These are phyloP conservation scores for Athrips mouffetella DNA, from an alignment of 2,888 invertebrate genomes.

Conservation along the genomic window DNA sequence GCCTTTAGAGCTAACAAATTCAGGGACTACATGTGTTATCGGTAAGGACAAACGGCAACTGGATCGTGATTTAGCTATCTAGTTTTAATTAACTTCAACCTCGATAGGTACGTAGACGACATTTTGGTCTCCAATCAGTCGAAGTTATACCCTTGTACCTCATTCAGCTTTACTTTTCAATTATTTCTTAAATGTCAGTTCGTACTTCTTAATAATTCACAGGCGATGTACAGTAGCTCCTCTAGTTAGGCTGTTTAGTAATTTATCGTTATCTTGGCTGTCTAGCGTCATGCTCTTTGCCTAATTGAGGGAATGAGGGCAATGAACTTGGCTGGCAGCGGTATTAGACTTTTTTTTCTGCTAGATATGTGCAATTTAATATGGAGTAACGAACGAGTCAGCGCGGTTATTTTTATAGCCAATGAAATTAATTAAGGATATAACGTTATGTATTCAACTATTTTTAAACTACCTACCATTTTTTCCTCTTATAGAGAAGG, in stretches of 20 bases:
- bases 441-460: too few species aligned
- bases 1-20: too few species aligned
- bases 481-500: too few species aligned
- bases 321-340: neutral
- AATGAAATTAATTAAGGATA: neutral
- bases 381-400: neutral
- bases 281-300: neutral
- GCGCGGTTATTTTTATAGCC: too few species aligned
- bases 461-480: too few species aligned
- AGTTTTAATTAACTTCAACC: too few species aligned
- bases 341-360: neutral
- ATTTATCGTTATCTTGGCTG: slow-evolving; percentile 5
- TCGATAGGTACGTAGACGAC: too few species aligned
- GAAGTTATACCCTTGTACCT: neutral
- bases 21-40: too few species aligned
- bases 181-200: neutral
- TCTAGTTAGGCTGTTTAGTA: neutral
- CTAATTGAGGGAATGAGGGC: slow-evolving; percentile 6
- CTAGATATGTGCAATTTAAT: neutral
- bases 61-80: too few species aligned
- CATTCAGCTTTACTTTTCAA: neutral
- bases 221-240: neutral
- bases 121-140: too few species aligned
- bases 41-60: too few species aligned
- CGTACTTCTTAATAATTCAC: neutral